Percentiles rank a stretch among this genome's conserved stretches.
Evolutionary conservation across 2,888 invertebrate species (phyloP).

Genomic region (Drosophila diplacantha): DNA sequence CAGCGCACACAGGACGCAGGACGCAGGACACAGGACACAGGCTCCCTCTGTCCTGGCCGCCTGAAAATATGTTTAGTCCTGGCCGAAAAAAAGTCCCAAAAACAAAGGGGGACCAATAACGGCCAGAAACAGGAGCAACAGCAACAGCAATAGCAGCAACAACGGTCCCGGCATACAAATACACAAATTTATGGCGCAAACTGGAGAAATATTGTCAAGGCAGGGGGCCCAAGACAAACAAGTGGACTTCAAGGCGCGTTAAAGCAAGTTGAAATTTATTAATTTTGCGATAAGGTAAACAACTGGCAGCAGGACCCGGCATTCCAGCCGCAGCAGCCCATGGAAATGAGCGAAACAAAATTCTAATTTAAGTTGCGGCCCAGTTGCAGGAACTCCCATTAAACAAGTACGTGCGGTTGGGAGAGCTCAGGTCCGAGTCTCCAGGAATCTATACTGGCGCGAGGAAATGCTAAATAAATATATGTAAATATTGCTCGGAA

Average conservation of each 20-base stretch:
- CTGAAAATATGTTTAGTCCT: slow-evolving; percentile 64
- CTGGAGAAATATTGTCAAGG: slow-evolving; percentile 68
- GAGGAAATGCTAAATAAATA: not conserved
- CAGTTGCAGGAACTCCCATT: slow-evolving; percentile 63
- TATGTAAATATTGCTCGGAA: slow-evolving; percentile 1
- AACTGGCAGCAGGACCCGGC: slow-evolving; percentile 39
- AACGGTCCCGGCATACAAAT: slow-evolving; percentile 55
- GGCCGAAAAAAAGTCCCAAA: slow-evolving; percentile 33
- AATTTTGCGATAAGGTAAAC: slow-evolving; percentile 72
- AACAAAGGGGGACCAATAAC: slow-evolving; percentile 38
- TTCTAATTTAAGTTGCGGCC: slow-evolving; percentile 64
- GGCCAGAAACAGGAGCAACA: slow-evolving; percentile 42
- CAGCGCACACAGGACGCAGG: slow-evolving; percentile 34
- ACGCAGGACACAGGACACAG: slow-evolving; percentile 48
- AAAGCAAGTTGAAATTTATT: slow-evolving; percentile 72
- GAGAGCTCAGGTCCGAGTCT: slow-evolving; percentile 2
- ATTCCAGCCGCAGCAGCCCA: slow-evolving; percentile 31
- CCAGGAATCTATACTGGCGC: slow-evolving; percentile 6
- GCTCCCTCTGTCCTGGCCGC: slow-evolving; percentile 50
- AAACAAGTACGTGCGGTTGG: slow-evolving; percentile 32
- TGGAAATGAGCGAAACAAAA: slow-evolving; percentile 50
- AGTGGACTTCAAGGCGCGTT: slow-evolving; percentile 55
- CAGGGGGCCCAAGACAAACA: slow-evolving; percentile 54
- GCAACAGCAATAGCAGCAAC: slow-evolving; percentile 39
- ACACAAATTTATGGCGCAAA: slow-evolving; percentile 69